Evolutionary conservation across 2,888 invertebrate species (phyloP), one percentile per base, ranked within the genome.

Genomic region (Nomada goodeniana): DNA sequence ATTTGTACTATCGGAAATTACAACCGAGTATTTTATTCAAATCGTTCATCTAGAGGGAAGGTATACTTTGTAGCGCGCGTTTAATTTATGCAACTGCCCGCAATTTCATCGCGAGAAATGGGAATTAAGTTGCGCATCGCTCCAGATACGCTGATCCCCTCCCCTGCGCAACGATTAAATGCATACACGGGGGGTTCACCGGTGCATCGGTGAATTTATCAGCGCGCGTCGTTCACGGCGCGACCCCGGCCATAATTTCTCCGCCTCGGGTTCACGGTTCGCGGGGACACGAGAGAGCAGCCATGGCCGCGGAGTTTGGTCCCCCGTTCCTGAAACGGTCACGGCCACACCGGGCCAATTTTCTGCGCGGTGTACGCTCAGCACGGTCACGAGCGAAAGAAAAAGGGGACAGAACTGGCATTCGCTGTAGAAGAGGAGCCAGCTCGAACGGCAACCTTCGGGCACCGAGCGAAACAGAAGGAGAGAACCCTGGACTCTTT

Each of bases 121-220:
- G 55, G 80, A 78, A 87, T 87, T 84, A 82, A 87, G 87, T 86
- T 78, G 77, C 76, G 80, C 80, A 65, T 47, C 61, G 86, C 80
- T 87, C 87, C 80, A 84, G 84, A 84, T 80, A 84, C 74, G 77
- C 76, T 61, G 77, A 76, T 74, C 75, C 77, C 63, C 29, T 68
- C n/a, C 47, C 23, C 29, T 70, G n/a, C 47, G 61, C 9, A 68
- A 86, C 84, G 86, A 87, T 88, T 80, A 85, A 87, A 20, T 23
- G 2, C 23, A 26, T 82, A 81, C 71, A 47, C 87, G 76, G 80
- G 67, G 76, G 80, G 67, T 78, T 83, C 76, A 74, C 77, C 80
- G 67, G 76, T 65, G 72, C 50, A 15, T n/a, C 52, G 52, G 13
- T 55, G 81, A 85, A 88, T 89, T 86, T 88, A 89, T 85, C 90